Evolutionary conservation across 53 echinoderm and acorn worm species (phyloP), one percentile per base, ranked within the genome.

Genomic region (Mesocentrotus franciscanus): DNA sequence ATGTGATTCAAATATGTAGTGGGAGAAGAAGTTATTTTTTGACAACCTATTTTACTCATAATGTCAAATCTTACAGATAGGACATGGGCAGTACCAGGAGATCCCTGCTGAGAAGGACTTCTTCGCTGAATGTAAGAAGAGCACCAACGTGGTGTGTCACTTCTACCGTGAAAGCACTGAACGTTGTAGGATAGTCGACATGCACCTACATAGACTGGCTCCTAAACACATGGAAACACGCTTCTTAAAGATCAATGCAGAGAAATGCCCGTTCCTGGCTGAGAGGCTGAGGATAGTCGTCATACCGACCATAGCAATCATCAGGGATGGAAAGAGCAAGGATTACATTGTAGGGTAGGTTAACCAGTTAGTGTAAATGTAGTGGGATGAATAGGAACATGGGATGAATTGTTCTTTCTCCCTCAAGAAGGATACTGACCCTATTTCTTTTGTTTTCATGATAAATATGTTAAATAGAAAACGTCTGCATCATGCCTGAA

Each of bases 101-200:
- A 92, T 99, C 9, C 99, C 98, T 1, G 99, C 94, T 26, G 98
- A 99, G 93, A 99, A 98, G 92, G 98, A 98, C 72, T 99, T 99
- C 97, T 99, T 99, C 87, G 95, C 92, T 29, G 98, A 99, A 89
- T 97, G 98, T 89, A 99, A 99, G 96, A 99, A 99, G 95, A 99
- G 99, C 93, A 96, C 95, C 35, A 96, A 96, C 34, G 97, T 98
- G 18, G 96, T 99, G 33, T 98, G 98, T 79, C 99, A 99, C 89
- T 99, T 99, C 89, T 99, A 97, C 93, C 97, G 98, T 62, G 98
- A 97, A 58, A 97, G 99, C 94, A 95, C 99, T 74, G 96, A 97
- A 56, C 95, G 99, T 26, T 99, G 99, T 78, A 97, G 96, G 96
- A 98, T 98, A 17, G 92, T 98, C 55, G 99, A 99, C 96, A 98